Evolutionary conservation across 2,797 vertebrate species (phyloP).

Genomic region (Peromyscus eremicus): DNA sequence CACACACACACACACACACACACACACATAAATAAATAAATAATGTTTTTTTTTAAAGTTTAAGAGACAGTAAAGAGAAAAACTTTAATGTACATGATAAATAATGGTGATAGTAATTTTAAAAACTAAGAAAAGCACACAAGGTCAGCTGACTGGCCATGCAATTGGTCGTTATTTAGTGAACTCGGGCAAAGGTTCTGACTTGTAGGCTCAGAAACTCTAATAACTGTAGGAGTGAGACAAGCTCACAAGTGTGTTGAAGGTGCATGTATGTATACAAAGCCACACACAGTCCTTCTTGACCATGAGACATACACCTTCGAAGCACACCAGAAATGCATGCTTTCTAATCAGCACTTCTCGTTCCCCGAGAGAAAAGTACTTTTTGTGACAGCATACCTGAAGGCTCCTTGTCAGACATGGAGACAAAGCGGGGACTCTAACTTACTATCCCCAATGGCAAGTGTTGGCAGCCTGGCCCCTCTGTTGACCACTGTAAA

Average conservation of each 20-base stretch:
- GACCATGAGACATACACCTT: neutral
- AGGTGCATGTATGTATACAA: neutral
- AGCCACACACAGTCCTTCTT: neutral
- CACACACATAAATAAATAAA: neutral
- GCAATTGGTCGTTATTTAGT: slow-evolving; percentile 20
- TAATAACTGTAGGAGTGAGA: neutral
- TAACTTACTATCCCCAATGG: neutral
- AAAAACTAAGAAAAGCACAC: neutral
- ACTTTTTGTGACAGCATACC: neutral
- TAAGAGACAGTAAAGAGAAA: neutral
- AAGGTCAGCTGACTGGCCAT: neutral
- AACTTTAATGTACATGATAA: neutral
- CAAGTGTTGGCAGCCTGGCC: neutral
- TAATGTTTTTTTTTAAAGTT: neutral
- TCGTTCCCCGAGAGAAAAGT: neutral
- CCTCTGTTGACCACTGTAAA: neutral
- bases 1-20: neutral
- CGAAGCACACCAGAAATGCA: neutral
- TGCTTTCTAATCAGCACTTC: neutral
- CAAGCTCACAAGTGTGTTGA: neutral
- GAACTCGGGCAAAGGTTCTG: slow-evolving; percentile 24
- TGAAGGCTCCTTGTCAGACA: neutral
- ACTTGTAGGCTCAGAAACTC: neutral
- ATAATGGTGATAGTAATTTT: neutral
- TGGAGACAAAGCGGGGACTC: neutral